phyloP scores from a whole-genome alignment of 2,797 vertebrate genomes.

The Gastrophryne carolinensis region DNA sequence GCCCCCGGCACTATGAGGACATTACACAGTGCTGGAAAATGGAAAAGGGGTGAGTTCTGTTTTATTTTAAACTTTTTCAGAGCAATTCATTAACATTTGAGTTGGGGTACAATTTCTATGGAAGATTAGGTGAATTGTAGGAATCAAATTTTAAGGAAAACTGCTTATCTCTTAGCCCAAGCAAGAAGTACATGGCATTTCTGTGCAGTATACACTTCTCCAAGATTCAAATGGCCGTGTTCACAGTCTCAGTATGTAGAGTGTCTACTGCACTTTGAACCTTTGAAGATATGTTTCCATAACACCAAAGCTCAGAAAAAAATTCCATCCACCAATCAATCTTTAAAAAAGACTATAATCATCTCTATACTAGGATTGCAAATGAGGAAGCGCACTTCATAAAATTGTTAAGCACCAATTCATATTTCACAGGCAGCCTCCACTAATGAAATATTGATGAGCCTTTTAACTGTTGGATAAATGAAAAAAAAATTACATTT shows the following conservation, averaged over 20 bases:
- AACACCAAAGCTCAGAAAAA: too few species aligned
- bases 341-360: constrained; percentile 20
- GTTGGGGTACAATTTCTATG: too few species aligned
- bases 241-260: background rate
- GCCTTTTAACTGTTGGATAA: constrained; percentile 44
- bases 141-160: too few species aligned
- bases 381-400: constrained; percentile 47
- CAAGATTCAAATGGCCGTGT: background rate
- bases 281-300: constrained; percentile 20
- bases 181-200: too few species aligned
- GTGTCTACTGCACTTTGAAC: background rate
- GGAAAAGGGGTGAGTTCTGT: too few species aligned
- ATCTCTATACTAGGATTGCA: constrained; percentile 42
- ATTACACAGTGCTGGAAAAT: too few species aligned
- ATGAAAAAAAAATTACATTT: constrained; percentile 50
- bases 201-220: background rate
- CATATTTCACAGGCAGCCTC: constrained; percentile 48
- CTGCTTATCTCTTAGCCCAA: too few species aligned
- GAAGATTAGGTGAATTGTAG: too few species aligned
- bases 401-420: constrained; percentile 51
- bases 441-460: constrained; percentile 52
- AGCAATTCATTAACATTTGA: too few species aligned
- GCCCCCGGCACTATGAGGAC: too few species aligned
- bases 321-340: too few species aligned
- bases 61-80: too few species aligned